Evolutionary conservation across 2,113 vertebrate species (phyloP).

Genomic region (Corythaixoides concolor): DNA sequence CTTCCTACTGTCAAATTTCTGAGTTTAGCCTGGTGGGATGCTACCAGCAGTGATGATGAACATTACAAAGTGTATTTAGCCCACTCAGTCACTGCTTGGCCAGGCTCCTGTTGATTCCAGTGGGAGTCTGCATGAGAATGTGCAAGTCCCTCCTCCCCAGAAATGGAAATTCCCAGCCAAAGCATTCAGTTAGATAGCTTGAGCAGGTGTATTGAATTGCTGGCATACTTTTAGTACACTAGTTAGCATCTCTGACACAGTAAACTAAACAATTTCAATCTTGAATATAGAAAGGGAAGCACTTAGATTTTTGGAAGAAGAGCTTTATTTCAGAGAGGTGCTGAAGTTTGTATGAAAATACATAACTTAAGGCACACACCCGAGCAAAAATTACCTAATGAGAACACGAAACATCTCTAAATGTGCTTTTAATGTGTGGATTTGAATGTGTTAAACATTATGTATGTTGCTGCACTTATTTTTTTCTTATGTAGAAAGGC

Average conservation of each 20-base stretch:
- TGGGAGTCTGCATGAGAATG: neutral
- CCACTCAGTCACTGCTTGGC: neutral
- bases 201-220: neutral
- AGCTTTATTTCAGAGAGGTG: neutral
- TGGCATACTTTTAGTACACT: neutral
- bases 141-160: neutral
- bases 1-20: neutral
- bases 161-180: neutral
- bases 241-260: neutral
- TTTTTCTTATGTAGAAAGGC: neutral
- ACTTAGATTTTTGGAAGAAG: neutral
- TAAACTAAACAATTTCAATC: neutral
- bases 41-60: neutral
- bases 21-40: neutral
- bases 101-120: neutral
- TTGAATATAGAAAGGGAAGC: neutral
- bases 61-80: neutral
- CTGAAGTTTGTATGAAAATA: neutral
- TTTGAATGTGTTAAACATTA: neutral
- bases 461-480: neutral
- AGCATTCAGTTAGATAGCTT: neutral
- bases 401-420: neutral
- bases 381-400: neutral
- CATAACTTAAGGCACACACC: neutral
- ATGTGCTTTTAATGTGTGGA: neutral